phyloP scores from a whole-genome alignment of 2,113 vertebrate genomes.

The Chlorodrepanis virens region DNA sequence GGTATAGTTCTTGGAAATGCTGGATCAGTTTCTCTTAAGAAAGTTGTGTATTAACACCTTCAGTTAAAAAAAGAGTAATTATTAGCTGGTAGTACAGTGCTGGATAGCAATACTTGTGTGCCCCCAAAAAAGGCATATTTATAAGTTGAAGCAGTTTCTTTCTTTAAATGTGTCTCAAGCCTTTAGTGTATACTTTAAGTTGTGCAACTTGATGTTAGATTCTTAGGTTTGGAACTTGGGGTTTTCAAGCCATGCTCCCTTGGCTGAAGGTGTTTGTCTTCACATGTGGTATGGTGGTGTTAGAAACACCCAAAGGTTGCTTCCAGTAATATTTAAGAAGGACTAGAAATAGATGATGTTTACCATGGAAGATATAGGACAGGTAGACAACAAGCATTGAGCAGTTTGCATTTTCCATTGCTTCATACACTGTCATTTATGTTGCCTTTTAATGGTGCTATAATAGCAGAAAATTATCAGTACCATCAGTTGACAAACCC shows the following conservation, averaged over 20 bases:
- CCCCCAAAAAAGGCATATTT: background rate
- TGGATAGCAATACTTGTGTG: background rate
- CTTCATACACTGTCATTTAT: background rate
- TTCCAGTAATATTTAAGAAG: background rate
- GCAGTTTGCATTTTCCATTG: background rate
- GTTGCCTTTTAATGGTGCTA: background rate
- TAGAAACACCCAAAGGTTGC: background rate
- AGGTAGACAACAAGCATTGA: background rate
- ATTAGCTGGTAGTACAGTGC: background rate
- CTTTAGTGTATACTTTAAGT: background rate
- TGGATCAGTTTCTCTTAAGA: background rate
- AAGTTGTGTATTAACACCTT: background rate
- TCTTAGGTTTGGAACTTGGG: background rate
- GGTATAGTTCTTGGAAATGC: slow-evolving; percentile 3
- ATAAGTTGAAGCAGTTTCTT: background rate
- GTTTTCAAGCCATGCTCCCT: background rate
- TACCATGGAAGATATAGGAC: background rate
- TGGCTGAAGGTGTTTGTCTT: background rate
- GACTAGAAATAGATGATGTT: background rate
- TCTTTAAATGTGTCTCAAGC: background rate
- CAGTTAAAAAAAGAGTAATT: background rate
- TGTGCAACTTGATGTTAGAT: background rate
- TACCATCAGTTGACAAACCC: background rate
- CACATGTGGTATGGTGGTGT: background rate
- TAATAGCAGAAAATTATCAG: background rate